phyloP scores from a whole-genome alignment of 2,797 vertebrate species.

The Myiotriccus ornatus region DNA sequence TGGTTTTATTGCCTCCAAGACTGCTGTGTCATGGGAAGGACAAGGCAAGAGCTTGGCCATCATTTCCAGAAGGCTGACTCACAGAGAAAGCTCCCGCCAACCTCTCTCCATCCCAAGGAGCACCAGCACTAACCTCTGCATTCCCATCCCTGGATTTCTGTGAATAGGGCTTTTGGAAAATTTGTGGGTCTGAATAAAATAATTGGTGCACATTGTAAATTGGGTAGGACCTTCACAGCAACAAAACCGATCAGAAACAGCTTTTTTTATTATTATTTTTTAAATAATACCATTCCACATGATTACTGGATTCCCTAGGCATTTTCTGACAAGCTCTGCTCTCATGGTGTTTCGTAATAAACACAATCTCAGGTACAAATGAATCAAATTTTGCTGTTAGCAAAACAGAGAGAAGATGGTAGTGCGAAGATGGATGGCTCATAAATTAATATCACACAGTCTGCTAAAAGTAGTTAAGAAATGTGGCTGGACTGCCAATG shows the following conservation, averaged over 20 bases:
- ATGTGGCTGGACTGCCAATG: neutral
- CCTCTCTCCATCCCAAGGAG: neutral
- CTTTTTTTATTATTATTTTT: neutral
- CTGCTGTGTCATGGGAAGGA: neutral
- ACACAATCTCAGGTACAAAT: neutral
- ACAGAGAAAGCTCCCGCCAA: fast-evolving
- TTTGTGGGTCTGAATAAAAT: neutral
- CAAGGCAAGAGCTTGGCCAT: neutral
- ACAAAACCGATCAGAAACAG: neutral
- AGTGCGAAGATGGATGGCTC: neutral
- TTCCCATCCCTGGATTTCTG: neutral
- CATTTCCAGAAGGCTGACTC: neutral
- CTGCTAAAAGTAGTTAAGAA: neutral
- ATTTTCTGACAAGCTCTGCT: neutral
- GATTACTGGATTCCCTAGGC: neutral
- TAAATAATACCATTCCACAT: neutral
- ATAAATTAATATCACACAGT: neutral
- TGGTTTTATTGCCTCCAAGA: neutral
- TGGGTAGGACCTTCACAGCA: neutral
- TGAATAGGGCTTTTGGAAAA: neutral
- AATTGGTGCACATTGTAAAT: neutral
- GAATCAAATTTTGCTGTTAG: neutral
- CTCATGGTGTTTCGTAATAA: neutral
- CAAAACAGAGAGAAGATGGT: neutral
- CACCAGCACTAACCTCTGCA: neutral